Evolutionary conservation across 2,113 vertebrate species (phyloP).

Genomic region (Gnathonemus echidnorhynchus): DNA sequence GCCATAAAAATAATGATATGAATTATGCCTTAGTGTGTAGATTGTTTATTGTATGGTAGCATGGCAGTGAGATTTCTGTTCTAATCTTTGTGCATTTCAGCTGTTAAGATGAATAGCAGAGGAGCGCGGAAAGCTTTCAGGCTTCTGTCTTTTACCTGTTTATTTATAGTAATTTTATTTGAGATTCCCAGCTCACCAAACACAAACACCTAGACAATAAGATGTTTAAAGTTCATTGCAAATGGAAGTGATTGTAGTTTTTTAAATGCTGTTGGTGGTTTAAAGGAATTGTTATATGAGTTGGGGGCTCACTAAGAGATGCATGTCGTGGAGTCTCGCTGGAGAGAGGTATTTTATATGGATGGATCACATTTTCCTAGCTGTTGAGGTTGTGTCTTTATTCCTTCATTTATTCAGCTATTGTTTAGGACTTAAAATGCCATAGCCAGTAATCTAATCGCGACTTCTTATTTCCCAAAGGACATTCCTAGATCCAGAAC

Average conservation of each 20-base stretch:
- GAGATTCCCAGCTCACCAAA: not conserved
- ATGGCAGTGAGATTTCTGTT: not conserved
- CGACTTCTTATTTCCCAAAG: constrained; percentile 32
- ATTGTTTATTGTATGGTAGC: not conserved
- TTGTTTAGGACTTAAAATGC: constrained; percentile 65
- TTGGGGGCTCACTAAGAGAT: constrained; percentile 14
- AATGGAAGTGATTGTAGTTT: not conserved
- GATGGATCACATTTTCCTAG: constrained; percentile 26
- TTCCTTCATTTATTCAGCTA: constrained; percentile 45
- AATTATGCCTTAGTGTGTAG: not conserved
- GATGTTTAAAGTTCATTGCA: not conserved
- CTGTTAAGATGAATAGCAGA: not conserved
- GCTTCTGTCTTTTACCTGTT: not conserved
- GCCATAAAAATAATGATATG: not conserved
- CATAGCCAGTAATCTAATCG: constrained; percentile 66
- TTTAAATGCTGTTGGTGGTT: not conserved
- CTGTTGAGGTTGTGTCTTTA: constrained; percentile 48
- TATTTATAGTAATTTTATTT: not conserved
- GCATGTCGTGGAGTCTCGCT: constrained; percentile 17
- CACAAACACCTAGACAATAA: not conserved
- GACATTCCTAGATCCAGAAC: constrained; percentile 52
- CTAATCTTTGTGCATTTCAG: not conserved
- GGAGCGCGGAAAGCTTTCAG: not conserved
- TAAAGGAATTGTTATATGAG: not conserved
- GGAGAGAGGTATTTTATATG: constrained; percentile 30